Base-by-base conservation (phyloP, 2,113 vertebrate genomes). In the Thymallus thymallus region DNA sequence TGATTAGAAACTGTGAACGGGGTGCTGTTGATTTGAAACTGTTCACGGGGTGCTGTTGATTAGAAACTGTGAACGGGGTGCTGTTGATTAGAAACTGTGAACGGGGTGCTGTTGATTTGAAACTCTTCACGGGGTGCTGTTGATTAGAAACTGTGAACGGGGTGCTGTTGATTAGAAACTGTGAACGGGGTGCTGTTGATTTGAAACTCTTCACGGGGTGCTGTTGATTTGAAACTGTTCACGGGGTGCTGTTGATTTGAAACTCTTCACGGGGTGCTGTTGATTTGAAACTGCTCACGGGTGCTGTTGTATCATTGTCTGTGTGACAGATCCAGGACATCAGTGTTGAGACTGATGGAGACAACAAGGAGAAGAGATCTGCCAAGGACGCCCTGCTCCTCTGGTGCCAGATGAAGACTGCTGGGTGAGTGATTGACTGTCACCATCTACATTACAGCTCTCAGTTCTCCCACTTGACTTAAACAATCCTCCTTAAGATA, bases 331-430 rank as follows among this genome's bases (percentile, higher is more conserved):
- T 99, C 76, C 97, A 99, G 85, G 97, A 98, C 91, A 99, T 99
- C 91, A 96, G 96, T 0, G 96, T 99, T 69, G 96, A 97, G 89
- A 97, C 97, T 0, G 97, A 98, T 18, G 48, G 48, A 79, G 97
- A 99, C 92, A 99, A 99, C 89, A 98, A 98, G 74, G 97, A 98
- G 89, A 98, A 96, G 88, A 94, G 96, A 56, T 98, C 97, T 14
- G 97, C 97, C 70, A 99, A 98, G 91, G 96, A 98, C 64, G 96
- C 97, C 1, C 85, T 98, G 90, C 94, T 98, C 65, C 87, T 98
- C 13, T 98, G 96, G 96, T 98, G 97, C 90, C 96, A 98, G 94
- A 98, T 98, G 97, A 98, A 98, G 94, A 97, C 96, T 22, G 96
- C 96, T 22, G 96, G 97, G 97, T 98, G 82, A 94, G 95, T 77